Evolutionary conservation across 2,113 vertebrate genomes (phyloP).

Genomic region (Dromiciops gliroides): DNA sequence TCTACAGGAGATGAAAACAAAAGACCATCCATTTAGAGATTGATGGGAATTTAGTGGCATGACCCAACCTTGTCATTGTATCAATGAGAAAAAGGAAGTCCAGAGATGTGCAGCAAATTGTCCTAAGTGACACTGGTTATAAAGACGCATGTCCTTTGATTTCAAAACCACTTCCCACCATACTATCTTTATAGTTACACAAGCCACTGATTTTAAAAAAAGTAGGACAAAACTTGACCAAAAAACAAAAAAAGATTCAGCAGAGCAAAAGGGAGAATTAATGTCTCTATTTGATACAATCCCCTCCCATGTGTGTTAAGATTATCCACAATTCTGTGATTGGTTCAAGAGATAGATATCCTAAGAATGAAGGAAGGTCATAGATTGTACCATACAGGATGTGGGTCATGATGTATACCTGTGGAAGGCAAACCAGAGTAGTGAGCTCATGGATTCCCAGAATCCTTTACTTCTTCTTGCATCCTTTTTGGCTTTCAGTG

Average conservation of each 20-base stretch:
- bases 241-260: neutral
- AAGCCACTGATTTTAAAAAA: neutral
- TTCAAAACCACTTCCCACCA: neutral
- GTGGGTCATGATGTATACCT: neutral
- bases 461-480: neutral
- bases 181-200: neutral
- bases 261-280: neutral
- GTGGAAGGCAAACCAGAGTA: neutral
- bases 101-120: neutral
- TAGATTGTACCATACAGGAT: neutral
- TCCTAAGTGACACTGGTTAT: neutral
- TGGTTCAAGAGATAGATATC: neutral
- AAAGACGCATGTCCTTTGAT: neutral
- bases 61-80: neutral
- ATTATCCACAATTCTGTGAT: neutral
- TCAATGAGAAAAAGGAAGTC: neutral
- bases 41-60: neutral
- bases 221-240: neutral
- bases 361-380: neutral
- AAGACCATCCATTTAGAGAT: neutral
- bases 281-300: neutral
- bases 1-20: neutral
- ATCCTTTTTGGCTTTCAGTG: neutral
- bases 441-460: neutral
- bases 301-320: neutral